Conservation (phyloP, 35 echinoderm and acorn worm genomes). For the Lytechinus variegatus region DNA sequence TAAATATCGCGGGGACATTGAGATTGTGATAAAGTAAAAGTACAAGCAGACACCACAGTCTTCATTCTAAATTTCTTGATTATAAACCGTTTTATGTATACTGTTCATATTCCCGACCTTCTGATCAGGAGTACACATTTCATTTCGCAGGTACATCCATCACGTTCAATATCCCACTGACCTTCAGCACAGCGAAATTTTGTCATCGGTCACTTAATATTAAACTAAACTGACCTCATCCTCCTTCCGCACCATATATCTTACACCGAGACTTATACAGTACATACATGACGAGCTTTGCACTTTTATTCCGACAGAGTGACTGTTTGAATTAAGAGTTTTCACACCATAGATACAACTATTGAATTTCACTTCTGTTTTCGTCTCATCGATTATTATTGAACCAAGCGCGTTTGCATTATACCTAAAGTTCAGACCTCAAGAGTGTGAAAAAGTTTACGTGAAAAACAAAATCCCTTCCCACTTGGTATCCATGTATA, state of each 20-base stretch:
- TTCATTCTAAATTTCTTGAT: too few species aligned
- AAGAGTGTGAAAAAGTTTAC: too few species aligned
- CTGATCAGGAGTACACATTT: background rate
- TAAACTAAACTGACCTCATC: background rate
- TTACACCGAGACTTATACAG: background rate
- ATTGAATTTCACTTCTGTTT: too few species aligned
- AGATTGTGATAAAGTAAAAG: too few species aligned
- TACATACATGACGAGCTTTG: conserved; percentile 11
- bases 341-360: background rate
- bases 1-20: too few species aligned
- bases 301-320: background rate
- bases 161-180: background rate
- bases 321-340: background rate
- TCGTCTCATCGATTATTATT: too few species aligned
- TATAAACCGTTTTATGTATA: background rate
- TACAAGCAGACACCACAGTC: too few species aligned
- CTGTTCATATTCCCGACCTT: background rate
- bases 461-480: background rate
- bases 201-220: background rate
- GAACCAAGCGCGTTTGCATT: too few species aligned
- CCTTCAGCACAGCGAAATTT: background rate
- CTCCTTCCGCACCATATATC: background rate
- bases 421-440: too few species aligned
- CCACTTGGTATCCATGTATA: background rate
- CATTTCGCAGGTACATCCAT: background rate